Percentiles rank a stretch among this genome's conserved stretches.
Evolutionary conservation across 2,113 vertebrate genomes (phyloP).

Genomic region (Psophia crepitans): DNA sequence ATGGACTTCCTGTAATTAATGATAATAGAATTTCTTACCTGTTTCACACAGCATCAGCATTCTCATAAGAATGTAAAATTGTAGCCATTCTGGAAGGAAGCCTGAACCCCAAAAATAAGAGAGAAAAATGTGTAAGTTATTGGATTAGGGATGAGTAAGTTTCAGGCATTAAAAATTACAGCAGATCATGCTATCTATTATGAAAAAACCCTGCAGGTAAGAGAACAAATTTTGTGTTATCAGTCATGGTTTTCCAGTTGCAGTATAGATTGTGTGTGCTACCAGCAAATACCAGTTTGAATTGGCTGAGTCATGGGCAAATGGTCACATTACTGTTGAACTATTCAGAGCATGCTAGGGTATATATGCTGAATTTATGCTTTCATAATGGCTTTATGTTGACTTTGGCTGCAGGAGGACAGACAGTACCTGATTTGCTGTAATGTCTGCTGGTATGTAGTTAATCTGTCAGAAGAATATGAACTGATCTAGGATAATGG

Average conservation of each 20-base stretch:
- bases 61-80: background rate
- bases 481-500: background rate
- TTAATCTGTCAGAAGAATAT: background rate
- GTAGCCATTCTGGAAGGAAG: background rate
- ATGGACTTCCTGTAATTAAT: background rate
- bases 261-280: background rate
- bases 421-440: background rate
- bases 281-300: background rate
- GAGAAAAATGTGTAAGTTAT: background rate
- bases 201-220: background rate
- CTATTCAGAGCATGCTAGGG: background rate
- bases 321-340: background rate
- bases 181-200: background rate
- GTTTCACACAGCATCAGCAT: background rate
- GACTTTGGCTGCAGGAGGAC: background rate
- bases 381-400: background rate
- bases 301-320: background rate
- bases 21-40: background rate
- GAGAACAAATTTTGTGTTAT: background rate
- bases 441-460: background rate
- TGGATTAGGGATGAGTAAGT: background rate
- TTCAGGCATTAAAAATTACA: background rate
- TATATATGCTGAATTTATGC: background rate
- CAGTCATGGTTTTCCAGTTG: background rate
- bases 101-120: background rate